A percentile compares a stretch with the other conserved stretches of the same genome.
Evolutionary conservation across 2,888 invertebrate genomes (phyloP).

Genomic region (Boloria selene): DNA sequence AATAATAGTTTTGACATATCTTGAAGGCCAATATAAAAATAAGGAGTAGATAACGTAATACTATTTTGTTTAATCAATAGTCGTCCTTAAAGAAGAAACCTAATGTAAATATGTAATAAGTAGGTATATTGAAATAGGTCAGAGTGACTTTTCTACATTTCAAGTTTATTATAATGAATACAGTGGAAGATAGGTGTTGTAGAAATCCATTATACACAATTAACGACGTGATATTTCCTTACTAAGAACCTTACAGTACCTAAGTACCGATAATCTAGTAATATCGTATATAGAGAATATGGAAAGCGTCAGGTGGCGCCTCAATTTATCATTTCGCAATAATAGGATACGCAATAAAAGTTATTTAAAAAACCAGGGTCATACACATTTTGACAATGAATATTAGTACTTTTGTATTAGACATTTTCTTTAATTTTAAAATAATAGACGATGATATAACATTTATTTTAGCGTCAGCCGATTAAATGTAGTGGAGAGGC

Average conservation of each 20-base stretch:
- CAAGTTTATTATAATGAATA: too few species aligned
- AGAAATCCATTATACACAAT: too few species aligned
- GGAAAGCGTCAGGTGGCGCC: slow-evolving; percentile 16
- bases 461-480: slow-evolving; percentile 34
- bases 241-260: too few species aligned
- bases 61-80: too few species aligned
- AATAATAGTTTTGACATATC: background rate
- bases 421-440: slow-evolving; percentile 1
- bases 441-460: slow-evolving; percentile 46
- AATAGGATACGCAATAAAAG: slow-evolving; percentile 9
- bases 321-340: background rate
- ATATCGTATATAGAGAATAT: slow-evolving; percentile 6
- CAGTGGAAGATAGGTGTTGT: too few species aligned
- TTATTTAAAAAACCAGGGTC: slow-evolving; percentile 15
- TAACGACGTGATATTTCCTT: too few species aligned
- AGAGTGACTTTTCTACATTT: too few species aligned
- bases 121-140: too few species aligned
- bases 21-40: too few species aligned
- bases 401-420: slow-evolving; percentile 9
- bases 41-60: too few species aligned
- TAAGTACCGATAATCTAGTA: background rate
- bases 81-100: too few species aligned
- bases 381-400: slow-evolving; percentile 8
- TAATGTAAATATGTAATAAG: too few species aligned
- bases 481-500: slow-evolving; percentile 16